Evolutionary conservation across 2,113 vertebrate genomes (phyloP).

Genomic region (Odontesthes bonariensis): DNA sequence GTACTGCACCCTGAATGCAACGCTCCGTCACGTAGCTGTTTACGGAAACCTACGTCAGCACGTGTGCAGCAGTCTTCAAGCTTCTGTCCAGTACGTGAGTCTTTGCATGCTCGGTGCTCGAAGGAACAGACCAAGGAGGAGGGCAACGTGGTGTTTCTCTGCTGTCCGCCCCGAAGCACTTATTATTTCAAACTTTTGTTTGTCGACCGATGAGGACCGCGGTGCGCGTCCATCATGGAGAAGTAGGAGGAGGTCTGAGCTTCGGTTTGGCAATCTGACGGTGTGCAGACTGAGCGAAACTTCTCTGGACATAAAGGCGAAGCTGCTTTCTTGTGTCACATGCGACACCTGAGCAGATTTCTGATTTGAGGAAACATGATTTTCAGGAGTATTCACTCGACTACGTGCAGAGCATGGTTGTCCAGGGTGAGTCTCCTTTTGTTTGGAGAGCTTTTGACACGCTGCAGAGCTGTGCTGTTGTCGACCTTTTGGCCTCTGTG

Average conservation of each 20-base stretch:
- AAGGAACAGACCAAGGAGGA: background rate
- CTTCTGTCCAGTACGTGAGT: background rate
- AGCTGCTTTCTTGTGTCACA: background rate
- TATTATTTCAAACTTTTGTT: background rate
- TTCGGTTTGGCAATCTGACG: slow-evolving; percentile 16
- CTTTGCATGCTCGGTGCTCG: slow-evolving; percentile 18
- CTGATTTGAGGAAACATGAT: slow-evolving; percentile 63
- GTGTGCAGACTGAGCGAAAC: slow-evolving; percentile 12
- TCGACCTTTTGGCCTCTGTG: background rate
- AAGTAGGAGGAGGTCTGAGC: slow-evolving; percentile 30
- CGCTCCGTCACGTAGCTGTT: slow-evolving; percentile 55
- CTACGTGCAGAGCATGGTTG: slow-evolving; percentile 59
- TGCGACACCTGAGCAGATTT: background rate
- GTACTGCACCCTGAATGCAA: background rate
- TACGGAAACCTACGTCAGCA: slow-evolving; percentile 70
- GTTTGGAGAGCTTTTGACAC: background rate
- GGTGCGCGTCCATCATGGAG: background rate
- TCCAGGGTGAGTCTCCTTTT: slow-evolving; percentile 63
- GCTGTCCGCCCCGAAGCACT: background rate
- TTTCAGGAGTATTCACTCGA: slow-evolving; percentile 58
- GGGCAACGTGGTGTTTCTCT: background rate
- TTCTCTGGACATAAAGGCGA: background rate
- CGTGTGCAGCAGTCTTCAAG: slow-evolving; percentile 39
- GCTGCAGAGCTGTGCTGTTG: background rate
- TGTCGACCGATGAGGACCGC: slow-evolving; percentile 42